Percentiles rank a stretch among this genome's conserved stretches.
Conservation (phyloP, 2,888 invertebrate genomes). For the Phyllotreta striolata region DNA sequence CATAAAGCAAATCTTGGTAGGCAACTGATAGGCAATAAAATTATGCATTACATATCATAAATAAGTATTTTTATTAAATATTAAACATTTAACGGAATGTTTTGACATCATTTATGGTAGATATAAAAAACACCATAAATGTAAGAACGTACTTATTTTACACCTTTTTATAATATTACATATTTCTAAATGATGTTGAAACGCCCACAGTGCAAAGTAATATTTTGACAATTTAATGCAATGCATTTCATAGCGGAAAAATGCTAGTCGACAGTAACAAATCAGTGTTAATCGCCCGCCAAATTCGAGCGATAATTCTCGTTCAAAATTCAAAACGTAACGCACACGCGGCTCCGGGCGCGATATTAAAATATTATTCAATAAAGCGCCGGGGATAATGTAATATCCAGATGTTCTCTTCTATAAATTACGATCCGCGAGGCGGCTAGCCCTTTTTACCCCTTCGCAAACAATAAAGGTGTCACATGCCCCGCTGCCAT, state of each 20-base stretch:
- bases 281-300: slow-evolving; percentile 10
- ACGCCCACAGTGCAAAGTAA: too few relatives aligned
- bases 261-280: slow-evolving; percentile 10
- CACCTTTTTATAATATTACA: too few relatives aligned
- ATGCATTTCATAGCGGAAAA: too few relatives aligned
- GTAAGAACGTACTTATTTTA: too few relatives aligned
- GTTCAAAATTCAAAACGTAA: slow-evolving; percentile 17
- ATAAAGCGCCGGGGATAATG: slow-evolving; percentile 41
- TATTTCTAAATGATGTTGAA: too few relatives aligned
- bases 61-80: slow-evolving; percentile 14
- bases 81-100: slow-evolving; percentile 11
- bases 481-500: slow-evolving; percentile 49
- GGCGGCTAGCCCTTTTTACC: slow-evolving; percentile 47
- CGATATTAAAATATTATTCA: slow-evolving; percentile 40
- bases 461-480: slow-evolving; percentile 50
- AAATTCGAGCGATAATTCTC: slow-evolving; percentile 8
- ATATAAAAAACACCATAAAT: too few relatives aligned
- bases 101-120: background rate
- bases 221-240: too few relatives aligned
- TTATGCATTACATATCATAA: slow-evolving; percentile 9
- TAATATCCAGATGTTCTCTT: slow-evolving; percentile 49
- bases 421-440: slow-evolving; percentile 48
- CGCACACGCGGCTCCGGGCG: slow-evolving; percentile 32
- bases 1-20: slow-evolving; percentile 5
- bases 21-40: slow-evolving; percentile 5